phyloP scores from a whole-genome alignment of 2,797 vertebrate genomes.

The Picus viridis region DNA sequence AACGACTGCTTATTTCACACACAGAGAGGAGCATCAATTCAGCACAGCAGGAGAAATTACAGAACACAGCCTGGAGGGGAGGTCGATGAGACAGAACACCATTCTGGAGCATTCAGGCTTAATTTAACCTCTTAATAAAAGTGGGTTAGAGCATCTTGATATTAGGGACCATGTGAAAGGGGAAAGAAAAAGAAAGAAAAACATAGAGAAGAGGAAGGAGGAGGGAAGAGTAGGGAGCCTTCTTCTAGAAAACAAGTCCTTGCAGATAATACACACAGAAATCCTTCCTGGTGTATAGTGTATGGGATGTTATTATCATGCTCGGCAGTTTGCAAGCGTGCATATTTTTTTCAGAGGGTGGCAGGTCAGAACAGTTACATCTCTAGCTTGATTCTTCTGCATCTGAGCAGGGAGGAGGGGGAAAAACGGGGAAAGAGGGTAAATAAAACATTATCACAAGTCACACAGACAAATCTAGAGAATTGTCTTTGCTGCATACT shows the following conservation, averaged over 20 bases:
- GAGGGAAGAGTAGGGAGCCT: neutral
- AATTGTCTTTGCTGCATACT: neutral
- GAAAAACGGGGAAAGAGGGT: neutral
- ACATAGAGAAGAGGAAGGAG: neutral
- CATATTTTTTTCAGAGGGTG: neutral
- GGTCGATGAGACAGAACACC: constrained; percentile 41
- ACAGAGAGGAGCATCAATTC: constrained; percentile 4
- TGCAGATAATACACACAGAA: neutral
- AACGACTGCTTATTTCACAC: constrained; percentile 22
- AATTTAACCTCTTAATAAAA: constrained; percentile 68
- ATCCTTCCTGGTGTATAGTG: neutral
- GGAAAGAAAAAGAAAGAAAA: neutral
- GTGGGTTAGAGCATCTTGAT: constrained; percentile 12
- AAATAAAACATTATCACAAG: neutral
- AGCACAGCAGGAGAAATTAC: constrained; percentile 33
- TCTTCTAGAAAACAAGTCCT: neutral
- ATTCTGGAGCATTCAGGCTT: constrained; percentile 52
- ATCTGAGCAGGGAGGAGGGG: neutral
- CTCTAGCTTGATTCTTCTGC: neutral
- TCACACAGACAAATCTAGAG: neutral
- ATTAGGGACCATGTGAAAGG: neutral
- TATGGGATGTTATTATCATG: neutral
- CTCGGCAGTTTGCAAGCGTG: neutral
- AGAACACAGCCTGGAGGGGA: constrained; percentile 38
- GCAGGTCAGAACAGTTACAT: neutral